These are phyloP conservation scores for Phalacrocorax pelagicus DNA, from an alignment of 2,113 vertebrate species.

Conservation along the genomic window DNA sequence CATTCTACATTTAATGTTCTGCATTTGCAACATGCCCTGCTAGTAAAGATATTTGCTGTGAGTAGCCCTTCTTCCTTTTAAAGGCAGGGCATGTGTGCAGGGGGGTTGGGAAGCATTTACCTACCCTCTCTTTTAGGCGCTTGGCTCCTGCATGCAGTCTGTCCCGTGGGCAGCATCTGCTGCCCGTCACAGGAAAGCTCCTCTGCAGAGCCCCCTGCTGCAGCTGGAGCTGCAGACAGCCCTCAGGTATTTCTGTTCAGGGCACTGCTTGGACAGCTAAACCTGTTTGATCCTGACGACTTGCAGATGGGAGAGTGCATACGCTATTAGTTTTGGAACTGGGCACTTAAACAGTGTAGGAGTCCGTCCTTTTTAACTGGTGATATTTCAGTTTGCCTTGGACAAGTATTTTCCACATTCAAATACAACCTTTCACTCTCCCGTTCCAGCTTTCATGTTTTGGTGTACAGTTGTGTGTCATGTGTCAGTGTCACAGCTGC, in stretches of 20 bases:
- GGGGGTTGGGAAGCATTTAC: background rate
- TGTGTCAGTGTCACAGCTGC: rapidly evolving
- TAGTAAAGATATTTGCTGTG: background rate
- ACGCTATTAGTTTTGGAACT: background rate
- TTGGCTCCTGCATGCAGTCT: background rate
- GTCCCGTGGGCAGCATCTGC: background rate
- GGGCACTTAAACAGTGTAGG: background rate
- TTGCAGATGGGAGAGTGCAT: background rate
- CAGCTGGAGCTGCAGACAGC: rapidly evolving
- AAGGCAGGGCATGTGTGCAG: background rate
- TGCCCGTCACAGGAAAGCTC: background rate
- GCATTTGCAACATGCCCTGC: no score
- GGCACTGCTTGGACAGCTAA: background rate
- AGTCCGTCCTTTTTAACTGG: background rate
- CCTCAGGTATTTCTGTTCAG: background rate
- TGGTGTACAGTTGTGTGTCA: background rate
- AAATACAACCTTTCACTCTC: background rate
- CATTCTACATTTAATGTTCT: no score
- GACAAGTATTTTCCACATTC: background rate
- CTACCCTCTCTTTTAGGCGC: background rate
- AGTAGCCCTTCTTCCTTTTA: background rate
- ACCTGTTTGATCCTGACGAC: background rate
- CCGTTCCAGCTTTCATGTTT: background rate
- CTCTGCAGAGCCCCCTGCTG: background rate
- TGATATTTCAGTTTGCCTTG: background rate